phyloP scores from a whole-genome alignment of 2,113 vertebrate species.

The Forbesichthys agassizii region DNA sequence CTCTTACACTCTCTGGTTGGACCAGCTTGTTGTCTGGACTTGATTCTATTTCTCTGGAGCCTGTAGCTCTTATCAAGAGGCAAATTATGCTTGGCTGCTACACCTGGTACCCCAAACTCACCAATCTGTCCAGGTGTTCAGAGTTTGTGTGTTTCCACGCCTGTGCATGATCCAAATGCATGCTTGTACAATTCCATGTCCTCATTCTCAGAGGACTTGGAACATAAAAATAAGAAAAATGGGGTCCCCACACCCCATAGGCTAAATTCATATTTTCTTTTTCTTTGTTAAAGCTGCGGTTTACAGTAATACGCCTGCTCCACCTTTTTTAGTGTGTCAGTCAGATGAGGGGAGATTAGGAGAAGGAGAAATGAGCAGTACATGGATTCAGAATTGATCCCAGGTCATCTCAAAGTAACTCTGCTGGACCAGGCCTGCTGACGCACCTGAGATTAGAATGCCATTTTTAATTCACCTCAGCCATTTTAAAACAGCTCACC shows the following conservation, averaged over 20 bases:
- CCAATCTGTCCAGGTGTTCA: not conserved
- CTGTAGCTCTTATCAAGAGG: conserved; percentile 6
- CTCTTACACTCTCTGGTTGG: conserved; percentile 9
- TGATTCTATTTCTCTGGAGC: conserved; percentile 40
- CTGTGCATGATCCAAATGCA: not conserved
- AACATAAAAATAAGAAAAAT: no score
- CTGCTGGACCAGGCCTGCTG: conserved; percentile 33
- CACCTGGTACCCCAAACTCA: conserved; percentile 38
- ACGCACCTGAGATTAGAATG: conserved; percentile 52
- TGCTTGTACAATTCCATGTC: not conserved
- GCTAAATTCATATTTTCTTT: no score
- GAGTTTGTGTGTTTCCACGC: not conserved
- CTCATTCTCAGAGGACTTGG: no score
- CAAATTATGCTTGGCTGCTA: conserved; percentile 23
- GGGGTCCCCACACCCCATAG: no score
- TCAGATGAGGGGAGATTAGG: no score
- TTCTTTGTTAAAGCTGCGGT: no score
- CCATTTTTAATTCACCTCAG: conserved; percentile 35
- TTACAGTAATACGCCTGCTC: no score
- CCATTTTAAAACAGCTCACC: not conserved
- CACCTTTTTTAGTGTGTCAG: no score
- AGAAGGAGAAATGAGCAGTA: no score
- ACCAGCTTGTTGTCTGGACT: conserved; percentile 25
- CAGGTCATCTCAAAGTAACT: conserved; percentile 23
- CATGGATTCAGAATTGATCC: conserved; percentile 43